These are phyloP conservation scores for Lordiphosa clarofinis DNA, from an alignment of 1,140 invertebrate genomes.

Conservation along the genomic window DNA sequence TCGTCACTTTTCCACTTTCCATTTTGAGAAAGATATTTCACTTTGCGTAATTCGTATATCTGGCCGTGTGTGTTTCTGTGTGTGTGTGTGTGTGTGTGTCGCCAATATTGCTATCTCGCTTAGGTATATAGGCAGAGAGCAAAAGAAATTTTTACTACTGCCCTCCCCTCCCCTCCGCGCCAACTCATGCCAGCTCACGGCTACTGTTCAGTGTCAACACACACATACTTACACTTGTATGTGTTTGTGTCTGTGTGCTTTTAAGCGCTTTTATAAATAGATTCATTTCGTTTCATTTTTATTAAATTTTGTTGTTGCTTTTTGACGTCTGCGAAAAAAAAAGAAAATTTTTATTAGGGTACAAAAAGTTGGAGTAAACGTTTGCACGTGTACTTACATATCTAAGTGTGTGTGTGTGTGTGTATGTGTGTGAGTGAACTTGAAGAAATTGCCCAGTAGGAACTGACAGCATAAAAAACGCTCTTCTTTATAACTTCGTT, in stretches of 20 bases:
- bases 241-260: slow-evolving; percentile 51
- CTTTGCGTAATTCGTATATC: slow-evolving; percentile 77
- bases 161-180: slow-evolving; percentile 14
- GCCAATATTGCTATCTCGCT: slow-evolving; percentile 62
- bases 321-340: slow-evolving; percentile 38
- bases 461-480: too few relatives aligned
- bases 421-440: slow-evolving; percentile 35
- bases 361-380: too few relatives aligned
- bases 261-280: slow-evolving; percentile 72
- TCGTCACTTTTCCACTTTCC: slow-evolving; percentile 76
- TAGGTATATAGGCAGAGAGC: slow-evolving; percentile 34
- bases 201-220: slow-evolving; percentile 33
- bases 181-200: slow-evolving; percentile 21
- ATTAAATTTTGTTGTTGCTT: slow-evolving; percentile 58
- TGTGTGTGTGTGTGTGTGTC: slow-evolving; percentile 48
- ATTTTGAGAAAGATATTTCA: slow-evolving; percentile 78
- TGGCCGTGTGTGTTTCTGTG: slow-evolving; percentile 28
- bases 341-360: slow-evolving; percentile 19
- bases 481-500: too few relatives aligned
- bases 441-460: slow-evolving; percentile 61
- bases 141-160: slow-evolving; percentile 53
- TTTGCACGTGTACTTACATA: slow-evolving; percentile 12
- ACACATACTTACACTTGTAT: slow-evolving; percentile 29
- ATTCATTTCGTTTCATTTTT: slow-evolving; percentile 54
- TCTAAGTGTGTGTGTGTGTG: too few relatives aligned